Percentiles rank a stretch among this genome's conserved stretches.
These are phyloP conservation scores for Diabrotica balteata DNA, from an alignment of 2,888 invertebrate species.

Conservation along the genomic window DNA sequence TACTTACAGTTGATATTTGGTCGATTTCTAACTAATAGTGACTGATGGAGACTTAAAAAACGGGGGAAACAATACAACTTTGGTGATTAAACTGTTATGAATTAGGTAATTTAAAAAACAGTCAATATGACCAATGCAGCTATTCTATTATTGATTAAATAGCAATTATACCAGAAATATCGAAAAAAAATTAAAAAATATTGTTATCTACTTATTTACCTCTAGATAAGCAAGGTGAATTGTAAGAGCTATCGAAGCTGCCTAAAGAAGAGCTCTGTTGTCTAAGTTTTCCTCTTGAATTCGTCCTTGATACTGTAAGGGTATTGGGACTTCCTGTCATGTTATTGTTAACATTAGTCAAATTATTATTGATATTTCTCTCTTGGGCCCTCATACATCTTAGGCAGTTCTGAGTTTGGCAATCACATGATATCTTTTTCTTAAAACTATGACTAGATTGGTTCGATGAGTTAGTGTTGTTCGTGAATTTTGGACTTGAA, in stretches of 20 bases:
- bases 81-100: too few species aligned
- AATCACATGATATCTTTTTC: conserved; percentile 43
- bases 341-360: conserved; percentile 52
- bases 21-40: too few species aligned
- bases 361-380: conserved; percentile 55
- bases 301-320: conserved; percentile 51
- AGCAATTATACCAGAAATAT: background rate
- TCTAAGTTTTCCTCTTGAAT: conserved; percentile 52
- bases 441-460: conserved; percentile 58
- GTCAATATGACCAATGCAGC: too few species aligned
- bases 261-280: conserved; percentile 59
- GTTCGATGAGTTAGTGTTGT: conserved; percentile 42
- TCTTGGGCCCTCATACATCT: conserved; percentile 52
- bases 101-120: too few species aligned
- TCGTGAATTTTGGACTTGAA: conserved; percentile 44
- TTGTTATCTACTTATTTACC: conserved; percentile 53
- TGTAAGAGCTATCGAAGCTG: conserved; percentile 63
- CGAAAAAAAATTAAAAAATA: background rate
- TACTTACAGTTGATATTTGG: too few species aligned
- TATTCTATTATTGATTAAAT: background rate
- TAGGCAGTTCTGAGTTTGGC: conserved; percentile 51
- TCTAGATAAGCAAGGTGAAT: conserved; percentile 66
- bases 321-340: conserved; percentile 48
- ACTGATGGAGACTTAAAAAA: too few species aligned
- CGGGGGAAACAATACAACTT: too few species aligned